phyloP scores from a whole-genome alignment of 2,113 vertebrate species.

The Paramormyrops kingsleyae region DNA sequence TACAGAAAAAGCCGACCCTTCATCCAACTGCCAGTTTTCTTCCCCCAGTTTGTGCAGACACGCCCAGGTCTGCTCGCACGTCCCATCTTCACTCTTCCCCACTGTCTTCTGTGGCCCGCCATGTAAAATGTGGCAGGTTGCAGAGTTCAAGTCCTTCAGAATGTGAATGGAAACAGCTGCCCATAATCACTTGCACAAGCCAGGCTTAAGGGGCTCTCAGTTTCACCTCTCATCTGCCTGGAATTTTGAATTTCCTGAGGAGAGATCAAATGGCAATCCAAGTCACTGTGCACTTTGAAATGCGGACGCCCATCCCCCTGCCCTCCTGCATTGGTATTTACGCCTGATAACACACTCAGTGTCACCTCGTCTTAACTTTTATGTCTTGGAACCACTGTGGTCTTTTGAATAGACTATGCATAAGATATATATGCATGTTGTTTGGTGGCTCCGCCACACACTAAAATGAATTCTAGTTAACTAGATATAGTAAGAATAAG shows the following conservation, averaged over 20 bases:
- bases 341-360: conserved; percentile 72
- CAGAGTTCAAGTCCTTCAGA: conserved; percentile 70
- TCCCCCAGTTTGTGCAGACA: conserved; percentile 14
- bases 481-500: conserved; percentile 58
- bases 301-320: conserved; percentile 68
- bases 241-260: conserved; percentile 73
- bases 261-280: conserved; percentile 68
- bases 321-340: conserved; percentile 57
- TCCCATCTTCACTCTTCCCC: conserved; percentile 40
- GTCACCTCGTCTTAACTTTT: conserved; percentile 61
- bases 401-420: conserved; percentile 60
- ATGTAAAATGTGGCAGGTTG: conserved; percentile 65
- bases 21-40: neutral
- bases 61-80: conserved; percentile 10
- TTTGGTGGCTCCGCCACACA: conserved; percentile 58
- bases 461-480: conserved; percentile 66
- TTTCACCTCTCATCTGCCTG: conserved; percentile 78
- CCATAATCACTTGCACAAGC: conserved; percentile 71
- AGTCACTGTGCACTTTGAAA: conserved; percentile 73
- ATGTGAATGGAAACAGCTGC: conserved; percentile 78
- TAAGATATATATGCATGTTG: conserved; percentile 71
- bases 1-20: neutral
- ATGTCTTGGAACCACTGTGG: conserved; percentile 61
- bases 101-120: conserved; percentile 41
- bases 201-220: conserved; percentile 66